These are phyloP conservation scores for Sitta carolinensis DNA, from an alignment of 2,797 vertebrate species.

Conservation along the genomic window DNA sequence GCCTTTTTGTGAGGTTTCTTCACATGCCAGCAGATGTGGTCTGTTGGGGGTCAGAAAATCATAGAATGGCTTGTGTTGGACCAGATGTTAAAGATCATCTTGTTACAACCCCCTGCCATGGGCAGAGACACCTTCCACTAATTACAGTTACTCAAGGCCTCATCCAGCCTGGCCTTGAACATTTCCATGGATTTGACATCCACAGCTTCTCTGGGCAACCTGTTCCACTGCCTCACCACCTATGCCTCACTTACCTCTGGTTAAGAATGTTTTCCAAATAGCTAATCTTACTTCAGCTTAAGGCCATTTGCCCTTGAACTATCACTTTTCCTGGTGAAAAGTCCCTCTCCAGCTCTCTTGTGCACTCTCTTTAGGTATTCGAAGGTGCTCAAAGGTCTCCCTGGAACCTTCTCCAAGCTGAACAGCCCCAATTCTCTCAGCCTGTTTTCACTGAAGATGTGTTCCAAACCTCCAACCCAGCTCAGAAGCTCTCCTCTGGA, in stretches of 20 bases:
- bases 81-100: background rate
- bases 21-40: background rate
- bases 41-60: background rate
- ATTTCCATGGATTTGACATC: background rate
- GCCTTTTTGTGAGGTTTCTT: background rate
- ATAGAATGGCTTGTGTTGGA: background rate
- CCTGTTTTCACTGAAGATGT: accelerated
- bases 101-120: background rate
- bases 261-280: background rate
- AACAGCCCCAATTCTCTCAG: background rate
- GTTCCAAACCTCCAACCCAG: background rate
- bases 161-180: background rate
- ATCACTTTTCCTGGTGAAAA: background rate
- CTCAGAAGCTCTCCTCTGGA: background rate
- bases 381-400: background rate
- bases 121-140: background rate
- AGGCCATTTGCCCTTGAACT: background rate
- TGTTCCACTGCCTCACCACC: background rate
- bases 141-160: background rate
- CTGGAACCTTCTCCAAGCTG: background rate
- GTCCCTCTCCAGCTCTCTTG: background rate
- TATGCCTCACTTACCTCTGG: too few relatives aligned
- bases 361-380: background rate
- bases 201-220: background rate
- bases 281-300: background rate